Evolutionary conservation across 2,797 vertebrate genomes (phyloP).

Genomic region (Limnodromus scolopaceus): DNA sequence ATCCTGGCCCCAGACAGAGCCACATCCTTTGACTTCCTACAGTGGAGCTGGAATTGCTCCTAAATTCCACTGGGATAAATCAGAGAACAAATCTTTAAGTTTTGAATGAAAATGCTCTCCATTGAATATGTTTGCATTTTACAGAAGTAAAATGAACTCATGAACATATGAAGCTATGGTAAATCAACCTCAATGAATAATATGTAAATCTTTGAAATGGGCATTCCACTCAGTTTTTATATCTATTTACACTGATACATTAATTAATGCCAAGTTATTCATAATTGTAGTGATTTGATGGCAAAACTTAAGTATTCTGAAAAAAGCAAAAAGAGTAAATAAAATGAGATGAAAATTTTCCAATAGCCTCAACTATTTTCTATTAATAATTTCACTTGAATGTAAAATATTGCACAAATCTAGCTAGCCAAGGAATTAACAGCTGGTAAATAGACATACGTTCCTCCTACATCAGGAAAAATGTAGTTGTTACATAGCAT

Average conservation of each 20-base stretch:
- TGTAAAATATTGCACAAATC: constrained; percentile 26
- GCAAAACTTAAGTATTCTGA: neutral
- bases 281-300: neutral
- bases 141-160: neutral
- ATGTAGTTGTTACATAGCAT: neutral
- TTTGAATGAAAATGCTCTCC: neutral
- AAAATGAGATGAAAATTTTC: constrained; percentile 14
- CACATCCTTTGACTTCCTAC: neutral
- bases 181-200: neutral
- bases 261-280: neutral
- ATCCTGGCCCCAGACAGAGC: neutral
- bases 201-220: neutral
- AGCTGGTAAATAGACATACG: constrained; percentile 16
- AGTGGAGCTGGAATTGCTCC: neutral
- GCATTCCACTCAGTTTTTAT: neutral
- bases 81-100: neutral
- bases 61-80: neutral
- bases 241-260: neutral
- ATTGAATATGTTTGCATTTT: neutral
- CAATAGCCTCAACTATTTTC: constrained; percentile 16
- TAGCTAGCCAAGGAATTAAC: constrained; percentile 38
- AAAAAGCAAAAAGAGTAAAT: constrained; percentile 2
- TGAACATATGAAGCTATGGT: neutral
- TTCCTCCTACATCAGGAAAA: neutral
- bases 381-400: neutral